phyloP scores from a whole-genome alignment of 2,797 vertebrate genomes.

The Fistularia tabacaria region DNA sequence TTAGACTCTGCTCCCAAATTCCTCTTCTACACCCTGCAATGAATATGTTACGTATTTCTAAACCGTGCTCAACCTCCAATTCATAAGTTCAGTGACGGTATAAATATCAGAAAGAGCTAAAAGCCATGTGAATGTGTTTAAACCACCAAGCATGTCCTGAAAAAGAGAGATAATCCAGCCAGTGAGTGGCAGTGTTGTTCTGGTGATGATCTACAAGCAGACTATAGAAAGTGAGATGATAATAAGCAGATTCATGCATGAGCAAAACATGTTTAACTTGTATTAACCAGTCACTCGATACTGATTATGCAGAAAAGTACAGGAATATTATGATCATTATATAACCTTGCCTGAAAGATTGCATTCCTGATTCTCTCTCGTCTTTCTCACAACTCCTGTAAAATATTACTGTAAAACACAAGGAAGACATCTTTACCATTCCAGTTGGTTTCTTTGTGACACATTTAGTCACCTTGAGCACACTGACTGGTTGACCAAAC shows the following conservation, averaged over 20 bases:
- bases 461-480: constrained; percentile 47
- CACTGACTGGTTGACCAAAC: constrained; percentile 38
- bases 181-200: constrained; percentile 78
- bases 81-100: constrained; percentile 40
- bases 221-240: constrained; percentile 2
- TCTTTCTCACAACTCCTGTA: constrained; percentile 48
- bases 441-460: constrained; percentile 21
- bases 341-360: not conserved
- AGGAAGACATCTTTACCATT: constrained; percentile 54
- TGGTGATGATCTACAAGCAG: constrained; percentile 40
- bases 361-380: constrained; percentile 58
- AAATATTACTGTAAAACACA: constrained; percentile 47
- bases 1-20: constrained; percentile 12
- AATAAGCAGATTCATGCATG: constrained; percentile 10
- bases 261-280: constrained; percentile 26
- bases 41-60: constrained; percentile 19
- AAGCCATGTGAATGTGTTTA: constrained; percentile 22
- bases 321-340: no score
- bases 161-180: constrained; percentile 40
- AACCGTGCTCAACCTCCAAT: constrained; percentile 22
- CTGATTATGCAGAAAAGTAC: not conserved
- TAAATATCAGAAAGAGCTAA: constrained; percentile 37
- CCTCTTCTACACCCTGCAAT: constrained; percentile 24
- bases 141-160: constrained; percentile 11
- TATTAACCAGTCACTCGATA: constrained; percentile 28